Evolutionary conservation across 64 coral and sea anemone genomes (phyloP).

Genomic region (Trachythela sp.): DNA sequence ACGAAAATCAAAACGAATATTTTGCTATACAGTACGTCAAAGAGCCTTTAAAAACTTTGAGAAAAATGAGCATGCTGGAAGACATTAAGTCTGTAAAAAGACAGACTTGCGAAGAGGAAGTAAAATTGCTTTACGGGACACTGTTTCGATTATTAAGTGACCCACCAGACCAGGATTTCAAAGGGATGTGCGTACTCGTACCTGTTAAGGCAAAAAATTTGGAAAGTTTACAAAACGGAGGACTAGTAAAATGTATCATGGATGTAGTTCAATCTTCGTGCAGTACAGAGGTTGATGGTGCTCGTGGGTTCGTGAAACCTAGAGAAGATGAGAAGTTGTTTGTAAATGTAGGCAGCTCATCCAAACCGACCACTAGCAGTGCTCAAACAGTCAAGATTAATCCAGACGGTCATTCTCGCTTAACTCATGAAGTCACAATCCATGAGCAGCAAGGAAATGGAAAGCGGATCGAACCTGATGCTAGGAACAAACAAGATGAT

Average conservation of each 20-base stretch:
- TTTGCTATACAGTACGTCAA: neutral
- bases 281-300: neutral
- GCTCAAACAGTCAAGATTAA: too few species aligned
- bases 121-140: neutral
- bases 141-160: neutral
- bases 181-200: neutral
- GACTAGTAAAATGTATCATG: neutral
- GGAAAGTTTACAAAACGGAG: neutral
- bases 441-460: too few species aligned
- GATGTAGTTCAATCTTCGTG: neutral
- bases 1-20: neutral
- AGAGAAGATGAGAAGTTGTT: neutral
- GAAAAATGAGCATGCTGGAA: neutral
- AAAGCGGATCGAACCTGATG: too few species aligned
- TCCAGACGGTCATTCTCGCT: too few species aligned
- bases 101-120: neutral
- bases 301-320: neutral
- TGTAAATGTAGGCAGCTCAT: too few species aligned
- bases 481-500: too few species aligned
- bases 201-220: neutral
- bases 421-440: too few species aligned
- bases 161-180: neutral
- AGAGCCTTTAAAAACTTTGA: neutral
- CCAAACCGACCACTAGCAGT: too few species aligned
- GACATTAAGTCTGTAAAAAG: neutral